Conservation (phyloP, 2,797 vertebrate genomes). For the Helicolenus hilgendorfi region DNA sequence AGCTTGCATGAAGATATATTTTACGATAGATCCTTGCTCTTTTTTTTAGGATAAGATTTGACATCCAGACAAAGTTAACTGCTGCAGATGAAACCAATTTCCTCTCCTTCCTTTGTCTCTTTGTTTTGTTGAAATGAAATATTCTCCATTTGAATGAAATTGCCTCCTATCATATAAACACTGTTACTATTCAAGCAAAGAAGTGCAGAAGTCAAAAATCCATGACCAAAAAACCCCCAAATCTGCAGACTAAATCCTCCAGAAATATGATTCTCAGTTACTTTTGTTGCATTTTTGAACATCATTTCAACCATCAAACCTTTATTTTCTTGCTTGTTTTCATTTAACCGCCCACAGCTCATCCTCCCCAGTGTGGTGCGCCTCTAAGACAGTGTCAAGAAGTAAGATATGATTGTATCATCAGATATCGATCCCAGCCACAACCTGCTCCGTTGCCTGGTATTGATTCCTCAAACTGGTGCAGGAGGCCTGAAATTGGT, state of each 20-base stretch:
- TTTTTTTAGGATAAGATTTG: not conserved
- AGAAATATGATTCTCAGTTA: conserved; percentile 9
- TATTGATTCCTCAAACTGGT: conserved; percentile 82
- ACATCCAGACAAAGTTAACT: conserved; percentile 17
- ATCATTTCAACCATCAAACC: conserved; percentile 25
- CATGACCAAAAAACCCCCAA: not conserved
- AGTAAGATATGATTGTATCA: conserved; percentile 88
- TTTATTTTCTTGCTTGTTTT: conserved; percentile 62
- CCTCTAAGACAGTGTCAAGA: conserved; percentile 76
- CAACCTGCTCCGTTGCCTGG: conserved; percentile 70
- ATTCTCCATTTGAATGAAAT: conserved; percentile 13
- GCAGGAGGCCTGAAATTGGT: conserved; percentile 83
- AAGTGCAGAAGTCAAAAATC: conserved; percentile 2
- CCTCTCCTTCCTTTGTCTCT: conserved; percentile 5
- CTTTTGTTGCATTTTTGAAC: conserved; percentile 32
- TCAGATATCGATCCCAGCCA: conserved; percentile 83
- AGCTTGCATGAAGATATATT: not conserved
- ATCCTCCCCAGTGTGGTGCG: conserved; percentile 19
- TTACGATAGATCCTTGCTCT: not conserved
- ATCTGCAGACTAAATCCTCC: not conserved
- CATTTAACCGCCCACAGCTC: conserved; percentile 49
- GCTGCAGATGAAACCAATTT: conserved; percentile 34
- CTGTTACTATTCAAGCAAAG: not conserved
- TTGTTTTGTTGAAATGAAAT: conserved; percentile 36
- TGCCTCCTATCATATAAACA: not conserved